These are phyloP conservation scores for Leucophenga maculata DNA, from an alignment of 2,888 invertebrate species.

Conservation along the genomic window DNA sequence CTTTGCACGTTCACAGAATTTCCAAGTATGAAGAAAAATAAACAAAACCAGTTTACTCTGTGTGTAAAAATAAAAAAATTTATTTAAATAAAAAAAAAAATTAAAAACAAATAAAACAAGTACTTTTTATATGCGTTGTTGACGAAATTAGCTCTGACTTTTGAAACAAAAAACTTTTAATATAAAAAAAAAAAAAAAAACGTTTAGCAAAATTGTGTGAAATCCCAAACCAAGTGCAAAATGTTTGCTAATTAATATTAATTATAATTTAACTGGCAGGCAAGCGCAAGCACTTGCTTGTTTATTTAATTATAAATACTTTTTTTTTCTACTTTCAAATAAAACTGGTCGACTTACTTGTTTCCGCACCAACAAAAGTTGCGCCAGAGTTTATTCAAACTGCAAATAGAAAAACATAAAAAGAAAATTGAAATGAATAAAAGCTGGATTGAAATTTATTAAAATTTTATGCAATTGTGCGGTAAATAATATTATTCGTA, in stretches of 20 bases:
- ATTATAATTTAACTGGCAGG: constrained; percentile 14
- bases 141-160: neutral
- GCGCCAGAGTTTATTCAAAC: no score
- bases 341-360: no score
- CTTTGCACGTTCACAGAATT: no score
- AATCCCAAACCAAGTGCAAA: constrained; percentile 18
- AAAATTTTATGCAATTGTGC: no score
- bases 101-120: neutral
- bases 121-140: neutral
- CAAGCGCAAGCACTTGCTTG: neutral
- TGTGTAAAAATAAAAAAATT: no score
- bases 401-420: no score
- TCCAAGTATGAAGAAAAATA: neutral
- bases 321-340: neutral
- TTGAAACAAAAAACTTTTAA: neutral
- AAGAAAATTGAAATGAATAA: no score
- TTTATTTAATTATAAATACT: neutral
- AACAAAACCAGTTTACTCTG: constrained; percentile 1
- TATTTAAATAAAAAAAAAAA: neutral
- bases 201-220: neutral
- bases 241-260: constrained; percentile 24
- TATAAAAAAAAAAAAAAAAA: neutral
- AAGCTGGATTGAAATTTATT: no score
- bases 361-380: no score
- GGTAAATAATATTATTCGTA: no score